A percentile compares a stretch with the other conserved stretches of the same genome.
Evolutionary conservation across 2,888 invertebrate genomes (phyloP).

Genomic region (Tanypteryx hageni): DNA sequence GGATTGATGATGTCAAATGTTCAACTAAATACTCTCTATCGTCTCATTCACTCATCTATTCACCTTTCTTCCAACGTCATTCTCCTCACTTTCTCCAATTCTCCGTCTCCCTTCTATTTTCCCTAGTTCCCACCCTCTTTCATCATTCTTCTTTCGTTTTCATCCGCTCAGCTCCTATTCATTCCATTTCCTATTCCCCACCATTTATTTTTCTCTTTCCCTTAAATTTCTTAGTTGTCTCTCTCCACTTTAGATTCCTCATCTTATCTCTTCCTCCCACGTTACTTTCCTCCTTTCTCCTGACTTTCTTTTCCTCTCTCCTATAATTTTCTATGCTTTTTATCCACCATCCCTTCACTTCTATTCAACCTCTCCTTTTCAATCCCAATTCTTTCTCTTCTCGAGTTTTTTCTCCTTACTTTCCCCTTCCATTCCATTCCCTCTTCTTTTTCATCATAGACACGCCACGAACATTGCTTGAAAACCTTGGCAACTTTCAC

Average conservation of each 20-base stretch:
- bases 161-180: background rate
- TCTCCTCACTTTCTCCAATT: background rate
- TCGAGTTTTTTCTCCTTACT: background rate
- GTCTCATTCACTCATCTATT: background rate
- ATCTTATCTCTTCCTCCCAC: background rate
- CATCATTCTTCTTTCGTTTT: background rate
- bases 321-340: background rate
- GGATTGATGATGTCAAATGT: slow-evolving; percentile 34
- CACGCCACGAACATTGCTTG: no score
- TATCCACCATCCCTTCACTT: no score
- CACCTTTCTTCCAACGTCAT: background rate
- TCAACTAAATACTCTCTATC: slow-evolving; percentile 2
- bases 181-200: background rate
- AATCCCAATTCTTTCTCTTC: background rate
- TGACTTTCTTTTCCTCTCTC: background rate
- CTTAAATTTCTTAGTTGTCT: background rate
- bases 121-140: no score
- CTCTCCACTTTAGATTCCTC: background rate
- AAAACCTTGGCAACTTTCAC: no score
- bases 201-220: background rate
- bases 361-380: no score
- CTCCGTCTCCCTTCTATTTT: background rate
- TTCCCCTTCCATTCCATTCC: background rate
- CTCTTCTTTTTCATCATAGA: background rate
- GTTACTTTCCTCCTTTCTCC: background rate